These are phyloP conservation scores for Gavialis gangeticus DNA, from an alignment of 2,113 vertebrate genomes.

Conservation along the genomic window DNA sequence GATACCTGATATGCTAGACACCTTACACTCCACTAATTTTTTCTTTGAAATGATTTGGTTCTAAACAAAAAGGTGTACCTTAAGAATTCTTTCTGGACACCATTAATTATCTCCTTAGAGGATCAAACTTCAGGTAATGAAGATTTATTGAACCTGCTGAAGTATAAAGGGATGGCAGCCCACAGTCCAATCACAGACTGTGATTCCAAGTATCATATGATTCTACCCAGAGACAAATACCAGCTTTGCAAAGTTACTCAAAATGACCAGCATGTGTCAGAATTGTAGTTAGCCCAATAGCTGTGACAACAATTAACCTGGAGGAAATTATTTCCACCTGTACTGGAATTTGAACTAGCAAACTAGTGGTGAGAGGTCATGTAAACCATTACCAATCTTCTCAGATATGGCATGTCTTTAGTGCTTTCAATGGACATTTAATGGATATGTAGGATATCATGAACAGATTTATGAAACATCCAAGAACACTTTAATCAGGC, in stretches of 20 bases:
- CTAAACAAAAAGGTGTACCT: not conserved
- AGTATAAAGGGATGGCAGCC: not conserved
- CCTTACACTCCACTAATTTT: not conserved
- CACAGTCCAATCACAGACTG: not conserved
- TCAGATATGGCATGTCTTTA: not conserved
- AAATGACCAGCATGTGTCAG: not conserved
- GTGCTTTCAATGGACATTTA: slow-evolving; percentile 16
- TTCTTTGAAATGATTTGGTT: not conserved
- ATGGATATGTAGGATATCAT: not conserved
- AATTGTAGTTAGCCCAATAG: not conserved
- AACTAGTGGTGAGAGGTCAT: not conserved
- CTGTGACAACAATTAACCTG: not conserved
- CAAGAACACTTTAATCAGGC: not conserved
- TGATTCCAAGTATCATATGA: not conserved
- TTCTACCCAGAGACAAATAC: not conserved
- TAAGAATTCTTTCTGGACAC: not conserved
- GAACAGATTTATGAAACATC: slow-evolving; percentile 29
- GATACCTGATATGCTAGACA: not conserved
- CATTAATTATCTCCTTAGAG: not conserved
- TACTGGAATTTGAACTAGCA: not conserved
- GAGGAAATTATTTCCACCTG: not conserved
- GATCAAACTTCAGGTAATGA: not conserved
- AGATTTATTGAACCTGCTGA: not conserved
- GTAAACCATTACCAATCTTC: not conserved
- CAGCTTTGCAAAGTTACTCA: no score